Evolutionary conservation across 2,113 vertebrate species (phyloP).

Genomic region (Anas platyrhynchos): DNA sequence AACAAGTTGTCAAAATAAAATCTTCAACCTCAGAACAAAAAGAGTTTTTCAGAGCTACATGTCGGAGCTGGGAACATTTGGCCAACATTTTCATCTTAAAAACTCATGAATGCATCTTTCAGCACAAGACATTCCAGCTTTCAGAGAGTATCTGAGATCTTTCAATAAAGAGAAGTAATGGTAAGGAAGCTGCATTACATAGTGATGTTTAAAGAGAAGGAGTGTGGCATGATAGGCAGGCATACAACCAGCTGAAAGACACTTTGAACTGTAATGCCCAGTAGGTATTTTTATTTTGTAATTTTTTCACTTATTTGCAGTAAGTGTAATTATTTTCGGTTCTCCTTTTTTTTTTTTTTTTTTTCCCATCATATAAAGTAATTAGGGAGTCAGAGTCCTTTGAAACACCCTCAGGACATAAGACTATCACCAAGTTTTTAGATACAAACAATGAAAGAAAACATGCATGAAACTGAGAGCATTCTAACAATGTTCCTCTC

Average conservation of each 20-base stretch:
- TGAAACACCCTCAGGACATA: background rate
- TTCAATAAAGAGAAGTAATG: background rate
- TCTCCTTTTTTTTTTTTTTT: background rate
- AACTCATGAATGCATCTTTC: background rate
- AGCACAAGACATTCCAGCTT: background rate
- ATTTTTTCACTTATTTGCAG: background rate
- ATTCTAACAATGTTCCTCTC: background rate
- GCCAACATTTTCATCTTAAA: background rate
- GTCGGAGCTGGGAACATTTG: background rate
- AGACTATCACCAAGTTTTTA: background rate
- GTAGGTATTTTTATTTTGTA: background rate
- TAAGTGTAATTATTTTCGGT: background rate
- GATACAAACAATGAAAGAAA: background rate
- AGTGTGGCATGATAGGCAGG: background rate
- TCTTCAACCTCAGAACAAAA: fast-evolving
- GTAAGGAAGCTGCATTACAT: background rate
- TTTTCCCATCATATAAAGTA: background rate
- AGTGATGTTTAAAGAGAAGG: background rate
- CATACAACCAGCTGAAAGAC: background rate
- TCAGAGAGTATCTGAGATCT: background rate
- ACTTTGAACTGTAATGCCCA: background rate
- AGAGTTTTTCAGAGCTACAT: constrained; percentile 3
- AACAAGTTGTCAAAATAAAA: background rate
- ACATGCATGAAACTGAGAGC: background rate
- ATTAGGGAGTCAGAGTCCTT: background rate